phyloP scores from a whole-genome alignment of 2,888 invertebrate species.

The Ichneumon xanthorius region DNA sequence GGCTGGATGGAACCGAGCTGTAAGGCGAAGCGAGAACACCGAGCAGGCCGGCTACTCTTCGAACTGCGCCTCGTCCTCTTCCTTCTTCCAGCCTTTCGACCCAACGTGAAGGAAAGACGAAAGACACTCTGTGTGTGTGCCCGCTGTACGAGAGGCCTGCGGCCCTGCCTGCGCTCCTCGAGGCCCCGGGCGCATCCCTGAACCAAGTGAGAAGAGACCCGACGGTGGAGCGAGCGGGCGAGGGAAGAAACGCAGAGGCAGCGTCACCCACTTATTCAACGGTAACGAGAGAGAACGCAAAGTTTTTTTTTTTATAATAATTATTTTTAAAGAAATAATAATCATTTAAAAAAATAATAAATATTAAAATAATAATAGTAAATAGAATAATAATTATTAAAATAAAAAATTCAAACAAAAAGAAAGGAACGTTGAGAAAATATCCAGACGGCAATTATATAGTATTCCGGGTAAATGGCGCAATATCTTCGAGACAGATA shows the following conservation, averaged over 20 bases:
- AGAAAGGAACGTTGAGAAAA: neutral
- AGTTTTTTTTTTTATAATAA: neutral
- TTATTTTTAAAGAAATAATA: no score
- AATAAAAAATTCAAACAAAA: constrained; percentile 17
- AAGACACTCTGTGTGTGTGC: constrained; percentile 11
- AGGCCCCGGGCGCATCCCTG: constrained; percentile 77
- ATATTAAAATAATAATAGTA: neutral
- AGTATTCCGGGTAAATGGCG: constrained; percentile 71
- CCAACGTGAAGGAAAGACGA: constrained; percentile 16
- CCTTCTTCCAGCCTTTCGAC: constrained; percentile 41
- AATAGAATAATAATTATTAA: neutral
- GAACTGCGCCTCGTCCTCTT: constrained; percentile 56
- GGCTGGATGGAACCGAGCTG: constrained; percentile 52
- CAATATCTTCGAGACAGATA: constrained; percentile 78
- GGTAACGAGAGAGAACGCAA: neutral
- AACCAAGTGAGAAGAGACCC: constrained; percentile 30
- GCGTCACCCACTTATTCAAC: constrained; percentile 32
- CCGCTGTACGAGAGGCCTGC: constrained; percentile 71
- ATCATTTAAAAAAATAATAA: no score
- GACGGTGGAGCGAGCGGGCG: constrained; percentile 11
- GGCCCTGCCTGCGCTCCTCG: constrained; percentile 75
- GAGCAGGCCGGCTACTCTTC: constrained; percentile 61
- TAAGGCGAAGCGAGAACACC: constrained; percentile 53
- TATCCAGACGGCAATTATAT: constrained; percentile 66
- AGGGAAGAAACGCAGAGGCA: constrained; percentile 7